Base-by-base conservation (phyloP, 1,140 invertebrate genomes). In the Tachypleus tridentatus region DNA sequence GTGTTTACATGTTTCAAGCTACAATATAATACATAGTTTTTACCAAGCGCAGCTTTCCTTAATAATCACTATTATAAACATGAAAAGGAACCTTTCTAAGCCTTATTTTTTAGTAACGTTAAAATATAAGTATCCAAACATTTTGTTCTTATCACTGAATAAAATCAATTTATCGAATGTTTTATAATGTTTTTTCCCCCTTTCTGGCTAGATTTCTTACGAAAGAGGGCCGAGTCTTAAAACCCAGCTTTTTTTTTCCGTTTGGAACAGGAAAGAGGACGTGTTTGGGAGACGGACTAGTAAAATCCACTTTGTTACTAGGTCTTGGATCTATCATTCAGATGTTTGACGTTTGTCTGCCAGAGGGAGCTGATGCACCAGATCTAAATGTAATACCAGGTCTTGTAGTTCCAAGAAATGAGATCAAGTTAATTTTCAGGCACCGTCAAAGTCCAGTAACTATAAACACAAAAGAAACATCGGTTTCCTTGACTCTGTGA, bases 261-360 rank as follows among this genome's bases (percentile, higher is more conserved):
- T 94, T 93, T 76, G 88, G 89, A 67, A 89, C 88, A 51, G 80
- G 91, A 2, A 86, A 89, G 68, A 79, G 91, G 10, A 89, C 89
- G 0, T 95, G 92, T 73, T 86, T 96, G 70, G 91, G 91, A 1
- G 90, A 93, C 76, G 87, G 87, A 62, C 77, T 96, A 53, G 87
- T 91, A 0, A 84, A 85, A 48, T 84, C 86, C 51, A 82, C 89
- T 73, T 83, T 83, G 62, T 89, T 91, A 75, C 78, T 87, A 0
- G 82, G 85, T 59, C 74, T 91, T 53, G 84, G 85, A 0, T 88
- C 84, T 51, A 77, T 93, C 7, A 72, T 92, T 50, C 86, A 89
- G 69, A 80, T 84, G 64, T 92, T 85, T 72, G 83, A 87, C 57
- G 79, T 93, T n/a, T 73, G 74, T 2, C 78, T 83, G 9, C 77